phyloP scores from a whole-genome alignment of 2,113 vertebrate genomes.

The Bungarus multicinctus region DNA sequence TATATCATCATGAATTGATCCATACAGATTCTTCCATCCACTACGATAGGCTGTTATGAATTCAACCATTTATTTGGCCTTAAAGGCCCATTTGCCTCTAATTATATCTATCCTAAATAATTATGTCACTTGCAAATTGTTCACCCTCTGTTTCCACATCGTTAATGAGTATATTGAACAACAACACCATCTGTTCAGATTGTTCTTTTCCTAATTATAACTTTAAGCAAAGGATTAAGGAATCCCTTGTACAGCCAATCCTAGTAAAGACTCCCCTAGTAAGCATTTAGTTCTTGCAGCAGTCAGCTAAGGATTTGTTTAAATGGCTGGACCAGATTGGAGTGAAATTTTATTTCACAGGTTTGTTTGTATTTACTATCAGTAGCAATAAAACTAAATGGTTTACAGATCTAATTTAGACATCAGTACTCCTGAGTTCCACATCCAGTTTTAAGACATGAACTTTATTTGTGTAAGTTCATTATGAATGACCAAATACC shows the following conservation, averaged over 20 bases:
- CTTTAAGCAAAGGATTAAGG: slow-evolving; percentile 31
- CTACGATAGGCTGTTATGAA: slow-evolving; percentile 1
- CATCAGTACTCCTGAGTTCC: neutral
- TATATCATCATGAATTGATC: slow-evolving; percentile 6
- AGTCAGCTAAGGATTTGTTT: neutral
- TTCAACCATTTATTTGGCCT: slow-evolving; percentile 9
- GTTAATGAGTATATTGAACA: slow-evolving; percentile 20
- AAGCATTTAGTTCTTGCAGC: slow-evolving; percentile 20
- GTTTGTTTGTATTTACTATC: slow-evolving; percentile 16
- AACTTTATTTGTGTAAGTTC: slow-evolving; percentile 1
- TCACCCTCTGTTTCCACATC: slow-evolving; percentile 28
- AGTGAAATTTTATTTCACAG: slow-evolving; percentile 4
- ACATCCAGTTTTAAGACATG: slow-evolving; percentile 23
- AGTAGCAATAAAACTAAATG: slow-evolving; percentile 17
- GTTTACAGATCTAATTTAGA: slow-evolving; percentile 25
- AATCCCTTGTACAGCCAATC: slow-evolving; percentile 11
- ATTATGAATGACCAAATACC: neutral
- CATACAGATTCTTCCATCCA: neutral
- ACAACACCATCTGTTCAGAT: slow-evolving; percentile 35
- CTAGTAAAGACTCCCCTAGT: slow-evolving; percentile 20
- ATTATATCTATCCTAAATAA: neutral
- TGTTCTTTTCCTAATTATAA: slow-evolving; percentile 38
- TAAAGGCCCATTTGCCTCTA: slow-evolving; percentile 9
- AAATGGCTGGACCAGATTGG: neutral
- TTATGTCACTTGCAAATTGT: slow-evolving; percentile 22